Base-by-base conservation (phyloP, 2,888 invertebrate species). In the Tachina lurida region DNA sequence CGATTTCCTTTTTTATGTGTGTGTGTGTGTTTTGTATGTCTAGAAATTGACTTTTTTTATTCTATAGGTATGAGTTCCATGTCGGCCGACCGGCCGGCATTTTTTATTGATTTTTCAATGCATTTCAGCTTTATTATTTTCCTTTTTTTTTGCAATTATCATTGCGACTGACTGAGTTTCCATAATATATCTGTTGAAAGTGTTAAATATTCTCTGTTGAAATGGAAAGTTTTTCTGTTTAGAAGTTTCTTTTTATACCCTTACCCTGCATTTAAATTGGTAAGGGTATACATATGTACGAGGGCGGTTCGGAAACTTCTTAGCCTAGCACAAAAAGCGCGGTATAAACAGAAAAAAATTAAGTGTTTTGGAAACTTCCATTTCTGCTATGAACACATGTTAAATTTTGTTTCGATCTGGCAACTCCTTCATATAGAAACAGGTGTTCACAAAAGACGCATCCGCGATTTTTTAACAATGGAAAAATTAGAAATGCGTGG, bases 131-230 rank as follows among this genome's bases (percentile, higher is more conserved):
- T 76, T 75, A 68, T 74, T 79, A 47, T 65, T 47, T 73, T 52
- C 7, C 15, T 52, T 39, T 15, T 45, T 56, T 12, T 47, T 13
- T 41, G 39, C 17, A 65, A 39, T 65, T 17, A 31, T 47, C 17
- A 15, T 49, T 82, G 78, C 85, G 78, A 70, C 63, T 75, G 81
- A 70, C 74, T 65, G 74, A 47, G 19, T 76, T 76, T 73, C 45
- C 41, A 43, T 62, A 76, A 52, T 52, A 68, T 70, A 67, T 81
- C 63, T 77, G 19, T 45, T 54, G 39, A 49, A 84, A 81, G 84
- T 85, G 84, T 78, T 81, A 85, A 85, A 81, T 85, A 68, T 70
- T 77, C 54, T 49, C 54, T 49, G 62, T 78, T 85, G 74, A 85
- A 85, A 85, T 74, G 56, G 77, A 85, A 85, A 81, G 84, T 81